Evolutionary conservation across 2,113 vertebrate species (phyloP), one percentile per base, ranked within the genome.

Genomic region (Puma concolor): DNA sequence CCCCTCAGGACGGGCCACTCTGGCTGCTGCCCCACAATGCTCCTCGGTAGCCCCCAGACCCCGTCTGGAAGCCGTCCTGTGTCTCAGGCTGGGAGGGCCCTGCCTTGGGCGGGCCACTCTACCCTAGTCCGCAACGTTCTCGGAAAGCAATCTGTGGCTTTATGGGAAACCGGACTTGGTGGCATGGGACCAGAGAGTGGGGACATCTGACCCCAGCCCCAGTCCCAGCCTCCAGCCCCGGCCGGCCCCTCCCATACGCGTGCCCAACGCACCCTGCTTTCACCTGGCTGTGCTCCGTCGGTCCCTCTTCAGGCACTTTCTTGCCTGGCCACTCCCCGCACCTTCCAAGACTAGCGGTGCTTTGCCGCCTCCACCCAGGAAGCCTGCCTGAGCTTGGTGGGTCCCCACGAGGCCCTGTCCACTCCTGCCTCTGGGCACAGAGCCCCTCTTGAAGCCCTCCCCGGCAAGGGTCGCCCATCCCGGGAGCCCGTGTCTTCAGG

Each of bases 211-310:
- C 33, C 8, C 2, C 6, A 1, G 12, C 36, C 36, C 36, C 36
- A 19, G 67, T 23, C 29, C 13, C 0, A 0, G 21, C 4, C 71
- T 14, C 67, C 41, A 0, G 2, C 31, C 21, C 8, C 2, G 7
- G 21, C 17, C 0, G 0, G 72, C 29, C n/a, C 21, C 15, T 15
- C n/a, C 17, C 16, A 0, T 2, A 0, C 19, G 1, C 1, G 1
- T 0, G 0, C 44, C 23, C 19, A 3, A 36, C 44, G 10, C 11
- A n/a, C n/a, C 74, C n/a, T 4, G 52, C 17, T 29, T 10, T 57
- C 19, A 1, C 33, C 1, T 7, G 33, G 13, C 7, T 11, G 21
- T 3, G 7, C 76, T 50, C 29, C 0, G 29, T 4, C 76, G 0
- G 76, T 13, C 41, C 31, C 19, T 1, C 8, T 5, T 11, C 36